phyloP scores from a whole-genome alignment of 2,113 vertebrate species.

The Holacanthus passer region DNA sequence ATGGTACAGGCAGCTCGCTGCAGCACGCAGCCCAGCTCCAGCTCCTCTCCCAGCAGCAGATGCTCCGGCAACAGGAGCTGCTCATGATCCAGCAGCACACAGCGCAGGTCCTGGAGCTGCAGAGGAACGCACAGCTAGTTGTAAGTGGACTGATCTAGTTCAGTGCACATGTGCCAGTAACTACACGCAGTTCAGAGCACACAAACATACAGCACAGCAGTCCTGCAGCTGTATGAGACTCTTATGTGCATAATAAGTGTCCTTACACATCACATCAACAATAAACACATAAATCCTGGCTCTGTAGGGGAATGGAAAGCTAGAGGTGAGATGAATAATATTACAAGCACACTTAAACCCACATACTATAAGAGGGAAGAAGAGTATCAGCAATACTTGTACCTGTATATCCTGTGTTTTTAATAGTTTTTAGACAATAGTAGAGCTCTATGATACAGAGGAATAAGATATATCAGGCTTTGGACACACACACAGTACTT shows the following conservation, averaged over 20 bases:
- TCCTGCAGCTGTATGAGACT: not conserved
- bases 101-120: slow-evolving; percentile 94
- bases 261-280: not conserved
- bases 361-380: not conserved
- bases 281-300: not conserved
- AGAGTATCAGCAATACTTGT: no score
- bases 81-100: slow-evolving; percentile 98
- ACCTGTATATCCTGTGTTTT: not conserved
- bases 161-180: not conserved
- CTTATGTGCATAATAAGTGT: not conserved
- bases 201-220: not conserved
- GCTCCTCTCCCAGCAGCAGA: slow-evolving; percentile 97
- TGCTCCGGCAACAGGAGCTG: slow-evolving; percentile 95
- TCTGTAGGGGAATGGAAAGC: not conserved
- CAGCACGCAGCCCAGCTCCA: slow-evolving; percentile 98
- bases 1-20: slow-evolving; percentile 90
- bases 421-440: not conserved
- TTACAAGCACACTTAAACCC: not conserved
- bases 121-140: slow-evolving; percentile 88
- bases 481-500: no score
- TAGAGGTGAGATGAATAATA: not conserved
- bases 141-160: slow-evolving; percentile 59
- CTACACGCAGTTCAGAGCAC: not conserved
- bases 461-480: not conserved
- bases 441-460: not conserved